Evolutionary conservation across 2,797 vertebrate genomes (phyloP), one percentile per base, ranked within the genome.

Genomic region (Alca torda): DNA sequence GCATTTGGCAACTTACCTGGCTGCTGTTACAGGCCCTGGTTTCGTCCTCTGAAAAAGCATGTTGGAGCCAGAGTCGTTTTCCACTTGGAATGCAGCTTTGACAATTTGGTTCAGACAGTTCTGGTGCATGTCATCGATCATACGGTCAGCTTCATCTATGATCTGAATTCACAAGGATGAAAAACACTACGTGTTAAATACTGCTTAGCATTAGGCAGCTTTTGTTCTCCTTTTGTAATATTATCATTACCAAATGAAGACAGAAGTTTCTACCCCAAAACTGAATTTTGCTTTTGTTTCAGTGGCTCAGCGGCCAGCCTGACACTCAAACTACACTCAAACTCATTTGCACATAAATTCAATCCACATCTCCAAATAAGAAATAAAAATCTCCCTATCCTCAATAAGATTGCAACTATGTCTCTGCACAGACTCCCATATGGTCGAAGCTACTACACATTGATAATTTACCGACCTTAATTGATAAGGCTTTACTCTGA

Each of bases 81-180:
- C 91, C 4, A 76, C 64, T 35, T 77, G 93, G 97, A 98, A 98
- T 6, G 98, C 99, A 0, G 98, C 99, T n/a, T 96, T 98, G 80
- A 98, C 97, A 56, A 99, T 98, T 53, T 99, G 98, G 46, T 97
- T 98, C 69, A 99, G 98, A 98, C 99, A 99, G 20, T 98, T 98
- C 97, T 99, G 99, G 95, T 99, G 99, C 99, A 99, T 99, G 97
- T 98, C 98, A 98, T 99, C 99, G 4, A 99, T 98, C 99, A 99
- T 99, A 61, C 99, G 98, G 97, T 99, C 99, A 0, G 99, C 99
- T 96, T 99, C 99, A 11, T 99, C 99, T 14, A 99, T 97, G 1
- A 99, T 97, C 99, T 99, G 87, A 26, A 80, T 17, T 53, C 77
- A 83, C 10, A 39, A 3, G 16, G 35, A 84, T 1, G 3, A 73